Evolutionary conservation across 2,113 vertebrate genomes (phyloP).

Genomic region (Gadus chalcogrammus): DNA sequence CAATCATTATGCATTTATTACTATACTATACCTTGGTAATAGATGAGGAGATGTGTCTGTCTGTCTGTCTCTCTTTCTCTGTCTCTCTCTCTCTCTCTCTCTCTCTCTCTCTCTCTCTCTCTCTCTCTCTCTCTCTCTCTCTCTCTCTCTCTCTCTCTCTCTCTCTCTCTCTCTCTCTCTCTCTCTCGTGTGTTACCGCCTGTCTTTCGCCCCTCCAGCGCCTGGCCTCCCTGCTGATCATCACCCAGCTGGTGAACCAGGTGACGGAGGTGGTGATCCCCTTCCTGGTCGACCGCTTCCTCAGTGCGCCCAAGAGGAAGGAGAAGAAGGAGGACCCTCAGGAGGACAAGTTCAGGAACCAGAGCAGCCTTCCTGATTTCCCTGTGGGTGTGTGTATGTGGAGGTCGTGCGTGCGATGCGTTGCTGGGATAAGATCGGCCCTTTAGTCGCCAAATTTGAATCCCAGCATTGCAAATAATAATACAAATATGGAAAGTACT

Average conservation of each 20-base stretch:
- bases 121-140: too few relatives aligned
- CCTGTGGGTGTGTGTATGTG: slow-evolving; percentile 60
- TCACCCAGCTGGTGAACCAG: slow-evolving; percentile 77
- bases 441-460: not conserved
- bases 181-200: too few relatives aligned
- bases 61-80: too few relatives aligned
- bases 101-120: too few relatives aligned
- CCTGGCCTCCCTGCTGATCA: slow-evolving; percentile 73
- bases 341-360: slow-evolving; percentile 72
- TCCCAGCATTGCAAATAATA: too few relatives aligned
- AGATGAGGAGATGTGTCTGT: too few relatives aligned
- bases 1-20: too few relatives aligned
- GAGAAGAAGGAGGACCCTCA: slow-evolving; percentile 68
- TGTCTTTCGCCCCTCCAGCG: slow-evolving; percentile 45
- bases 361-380: slow-evolving; percentile 62
- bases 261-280: slow-evolving; percentile 74
- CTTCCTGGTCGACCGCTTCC: slow-evolving; percentile 68
- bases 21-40: too few relatives aligned
- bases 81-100: too few relatives aligned
- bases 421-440: not conserved
- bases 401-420: slow-evolving; percentile 9
- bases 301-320: slow-evolving; percentile 50
- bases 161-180: too few relatives aligned
- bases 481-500: not conserved
- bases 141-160: too few relatives aligned